These are phyloP conservation scores for Calameuta filiformis DNA, from an alignment of 2,888 invertebrate genomes.

Conservation along the genomic window DNA sequence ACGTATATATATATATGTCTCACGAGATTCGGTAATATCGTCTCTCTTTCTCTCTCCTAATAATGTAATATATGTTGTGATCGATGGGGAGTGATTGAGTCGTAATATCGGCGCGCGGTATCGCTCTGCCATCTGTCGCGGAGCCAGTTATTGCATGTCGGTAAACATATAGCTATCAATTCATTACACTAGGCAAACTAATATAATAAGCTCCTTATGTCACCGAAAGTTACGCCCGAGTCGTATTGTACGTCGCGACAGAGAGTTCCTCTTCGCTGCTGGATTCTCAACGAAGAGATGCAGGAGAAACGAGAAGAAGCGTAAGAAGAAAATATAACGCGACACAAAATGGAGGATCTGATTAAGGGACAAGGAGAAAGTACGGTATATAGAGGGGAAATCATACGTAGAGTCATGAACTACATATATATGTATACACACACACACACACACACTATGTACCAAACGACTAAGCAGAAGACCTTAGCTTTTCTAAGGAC, in stretches of 20 bases:
- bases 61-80: slow-evolving; percentile 57
- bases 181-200: slow-evolving; percentile 46
- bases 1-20: neutral
- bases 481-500: slow-evolving; percentile 14
- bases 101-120: slow-evolving; percentile 53
- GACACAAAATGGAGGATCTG: neutral
- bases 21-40: slow-evolving; percentile 18
- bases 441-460: neutral
- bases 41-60: slow-evolving; percentile 28
- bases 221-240: slow-evolving; percentile 14
- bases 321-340: neutral
- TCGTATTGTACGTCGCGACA: neutral
- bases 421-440: neutral
- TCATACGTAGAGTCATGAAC: neutral
- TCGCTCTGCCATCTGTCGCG: slow-evolving; percentile 46
- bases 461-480: neutral
- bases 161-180: slow-evolving; percentile 54
- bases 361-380: neutral
- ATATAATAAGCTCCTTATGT: slow-evolving; percentile 48
- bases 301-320: neutral
- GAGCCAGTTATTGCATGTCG: slow-evolving; percentile 50
- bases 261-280: neutral
- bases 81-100: slow-evolving; percentile 61
- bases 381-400: neutral
- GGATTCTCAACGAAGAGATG: neutral